phyloP scores from a whole-genome alignment of 2,797 vertebrate species.

The Pseudochirops cupreus region DNA sequence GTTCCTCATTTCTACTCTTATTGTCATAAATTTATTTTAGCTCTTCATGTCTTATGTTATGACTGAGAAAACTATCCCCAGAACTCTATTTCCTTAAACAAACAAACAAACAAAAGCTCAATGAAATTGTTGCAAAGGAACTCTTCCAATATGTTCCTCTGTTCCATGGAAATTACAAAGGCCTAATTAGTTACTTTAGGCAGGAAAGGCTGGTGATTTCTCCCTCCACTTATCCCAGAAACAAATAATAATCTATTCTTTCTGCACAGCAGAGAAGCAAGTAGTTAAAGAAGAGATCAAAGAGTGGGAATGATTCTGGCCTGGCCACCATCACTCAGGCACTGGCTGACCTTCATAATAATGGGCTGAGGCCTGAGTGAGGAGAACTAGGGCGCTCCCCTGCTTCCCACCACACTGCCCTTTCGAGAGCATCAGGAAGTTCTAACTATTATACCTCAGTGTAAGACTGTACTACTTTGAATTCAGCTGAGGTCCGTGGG shows the following conservation, averaged over 20 bases:
- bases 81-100: background rate
- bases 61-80: background rate
- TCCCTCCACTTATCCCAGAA: background rate
- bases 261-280: background rate
- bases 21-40: background rate
- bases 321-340: background rate
- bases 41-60: background rate
- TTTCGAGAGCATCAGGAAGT: background rate
- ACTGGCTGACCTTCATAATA: background rate
- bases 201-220: background rate
- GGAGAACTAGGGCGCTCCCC: background rate
- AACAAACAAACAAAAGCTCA: background rate
- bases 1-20: background rate
- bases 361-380: background rate
- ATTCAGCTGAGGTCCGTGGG: background rate
- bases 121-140: background rate
- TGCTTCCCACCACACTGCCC: background rate
- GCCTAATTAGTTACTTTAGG: background rate
- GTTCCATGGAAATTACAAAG: background rate
- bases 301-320: background rate
- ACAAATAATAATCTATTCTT: background rate
- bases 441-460: background rate
- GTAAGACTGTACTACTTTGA: background rate
- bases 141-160: background rate
- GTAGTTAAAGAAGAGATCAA: background rate